phyloP scores from a whole-genome alignment of 2,113 vertebrate genomes.

The Melanocharis versteri region DNA sequence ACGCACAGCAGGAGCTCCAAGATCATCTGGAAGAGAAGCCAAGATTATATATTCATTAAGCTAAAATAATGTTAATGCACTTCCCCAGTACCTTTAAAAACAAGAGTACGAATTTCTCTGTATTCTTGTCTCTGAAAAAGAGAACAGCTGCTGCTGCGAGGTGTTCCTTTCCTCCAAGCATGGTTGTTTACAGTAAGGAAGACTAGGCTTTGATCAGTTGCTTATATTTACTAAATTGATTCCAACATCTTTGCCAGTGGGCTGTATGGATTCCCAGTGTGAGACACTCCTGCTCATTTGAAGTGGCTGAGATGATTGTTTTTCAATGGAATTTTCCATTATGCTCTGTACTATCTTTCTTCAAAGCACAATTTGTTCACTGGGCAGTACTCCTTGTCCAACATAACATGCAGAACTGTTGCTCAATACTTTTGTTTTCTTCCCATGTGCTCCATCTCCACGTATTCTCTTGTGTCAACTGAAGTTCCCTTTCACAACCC shows the following conservation, averaged over 20 bases:
- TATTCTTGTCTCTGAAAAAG: not conserved
- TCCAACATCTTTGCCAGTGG: conserved; percentile 17
- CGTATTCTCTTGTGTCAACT: not conserved
- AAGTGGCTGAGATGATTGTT: conserved; percentile 22
- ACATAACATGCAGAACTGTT: not conserved
- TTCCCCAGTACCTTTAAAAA: not conserved
- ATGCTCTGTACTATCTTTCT: not conserved
- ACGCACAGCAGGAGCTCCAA: not conserved
- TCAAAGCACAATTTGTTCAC: not conserved
- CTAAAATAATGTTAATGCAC: not conserved
- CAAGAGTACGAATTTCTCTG: fast-evolving
- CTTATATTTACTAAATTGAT: conserved; percentile 9
- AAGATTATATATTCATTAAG: not conserved
- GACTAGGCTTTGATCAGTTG: not conserved
- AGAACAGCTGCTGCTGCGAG: not conserved
- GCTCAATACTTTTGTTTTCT: not conserved
- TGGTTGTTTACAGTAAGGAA: not conserved
- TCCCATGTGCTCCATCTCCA: not conserved
- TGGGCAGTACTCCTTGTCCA: not conserved
- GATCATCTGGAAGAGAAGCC: not conserved
- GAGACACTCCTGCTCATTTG: conserved; percentile 1
- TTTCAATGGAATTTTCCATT: conserved; percentile 26
- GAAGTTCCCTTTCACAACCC: not conserved
- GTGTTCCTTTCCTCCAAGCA: not conserved
- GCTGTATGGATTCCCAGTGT: not conserved